These are phyloP conservation scores for Prinia subflava DNA, from an alignment of 2,113 vertebrate species.

Conservation along the genomic window DNA sequence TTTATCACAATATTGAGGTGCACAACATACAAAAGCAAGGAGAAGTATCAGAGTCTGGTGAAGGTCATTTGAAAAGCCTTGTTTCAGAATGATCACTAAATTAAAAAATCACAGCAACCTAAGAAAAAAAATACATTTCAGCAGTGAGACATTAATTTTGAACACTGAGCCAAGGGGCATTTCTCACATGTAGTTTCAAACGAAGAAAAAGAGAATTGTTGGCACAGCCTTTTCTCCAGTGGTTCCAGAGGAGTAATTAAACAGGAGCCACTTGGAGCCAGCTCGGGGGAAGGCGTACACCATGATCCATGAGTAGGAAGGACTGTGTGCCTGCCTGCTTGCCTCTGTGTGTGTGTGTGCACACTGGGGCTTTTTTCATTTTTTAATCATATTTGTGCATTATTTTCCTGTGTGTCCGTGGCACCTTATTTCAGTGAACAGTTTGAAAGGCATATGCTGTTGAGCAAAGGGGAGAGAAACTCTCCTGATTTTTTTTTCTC, in stretches of 20 bases:
- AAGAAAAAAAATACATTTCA: background rate
- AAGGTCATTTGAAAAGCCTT: background rate
- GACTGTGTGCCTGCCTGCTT: background rate
- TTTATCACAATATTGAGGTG: background rate
- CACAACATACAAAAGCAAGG: background rate
- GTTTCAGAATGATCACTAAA: background rate
- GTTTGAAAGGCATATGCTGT: constrained; percentile 34
- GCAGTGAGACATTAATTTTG: background rate
- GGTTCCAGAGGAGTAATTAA: constrained; percentile 34
- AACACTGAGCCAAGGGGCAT: constrained; percentile 4
- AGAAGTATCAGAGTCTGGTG: background rate
- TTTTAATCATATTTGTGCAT: background rate
- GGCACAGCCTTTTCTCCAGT: background rate
- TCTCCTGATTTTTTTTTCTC: background rate
- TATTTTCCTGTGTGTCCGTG: background rate
- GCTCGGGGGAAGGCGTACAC: accelerated
- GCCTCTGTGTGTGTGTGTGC: background rate
- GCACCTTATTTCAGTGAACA: background rate
- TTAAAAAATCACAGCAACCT: background rate
- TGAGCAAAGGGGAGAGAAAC: background rate
- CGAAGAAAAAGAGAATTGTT: background rate
- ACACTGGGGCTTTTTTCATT: background rate
- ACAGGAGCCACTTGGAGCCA: background rate
- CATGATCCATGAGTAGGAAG: background rate
- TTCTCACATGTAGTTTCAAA: constrained; percentile 15